phyloP scores from a whole-genome alignment of 2,888 invertebrate genomes.

The Petrolisthes manimaculis region DNA sequence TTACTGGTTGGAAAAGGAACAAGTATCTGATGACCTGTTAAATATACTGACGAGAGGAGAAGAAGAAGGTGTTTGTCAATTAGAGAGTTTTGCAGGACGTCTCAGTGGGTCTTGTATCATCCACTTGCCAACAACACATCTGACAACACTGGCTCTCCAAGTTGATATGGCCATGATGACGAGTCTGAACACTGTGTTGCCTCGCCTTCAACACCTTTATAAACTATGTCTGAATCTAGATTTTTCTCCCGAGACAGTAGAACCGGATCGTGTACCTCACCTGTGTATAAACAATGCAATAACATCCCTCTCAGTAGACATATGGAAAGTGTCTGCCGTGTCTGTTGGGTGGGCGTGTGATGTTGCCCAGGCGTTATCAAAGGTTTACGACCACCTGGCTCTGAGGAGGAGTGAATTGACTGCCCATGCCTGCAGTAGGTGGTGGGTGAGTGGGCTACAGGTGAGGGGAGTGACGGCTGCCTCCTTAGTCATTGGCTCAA shows the following conservation, averaged over 20 bases:
- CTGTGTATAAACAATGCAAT: constrained; percentile 5
- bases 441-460: constrained; percentile 43
- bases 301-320: constrained; percentile 32
- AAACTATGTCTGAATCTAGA: constrained; percentile 48
- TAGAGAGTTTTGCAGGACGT: constrained; percentile 53
- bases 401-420: constrained; percentile 40
- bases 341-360: constrained; percentile 42
- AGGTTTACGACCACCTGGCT: constrained; percentile 37
- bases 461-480: constrained; percentile 19
- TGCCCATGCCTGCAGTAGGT: constrained; percentile 3
- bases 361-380: constrained; percentile 15
- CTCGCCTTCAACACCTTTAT: constrained; percentile 10
- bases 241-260: constrained; percentile 9
- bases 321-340: constrained; percentile 33
- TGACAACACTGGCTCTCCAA: constrained; percentile 41
- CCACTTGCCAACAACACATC: constrained; percentile 21
- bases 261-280: constrained; percentile 13
- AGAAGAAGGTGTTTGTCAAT: background rate
- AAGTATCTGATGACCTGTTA: constrained; percentile 38
- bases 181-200: constrained; percentile 26
- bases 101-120: constrained; percentile 25
- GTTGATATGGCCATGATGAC: constrained; percentile 21
- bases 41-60: constrained; percentile 1
- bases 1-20: constrained; percentile 49
- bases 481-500: constrained; percentile 48